Evolutionary conservation across 2,888 invertebrate genomes (phyloP), one percentile per base, ranked within the genome.

Genomic region (Drosophila macrospina): DNA sequence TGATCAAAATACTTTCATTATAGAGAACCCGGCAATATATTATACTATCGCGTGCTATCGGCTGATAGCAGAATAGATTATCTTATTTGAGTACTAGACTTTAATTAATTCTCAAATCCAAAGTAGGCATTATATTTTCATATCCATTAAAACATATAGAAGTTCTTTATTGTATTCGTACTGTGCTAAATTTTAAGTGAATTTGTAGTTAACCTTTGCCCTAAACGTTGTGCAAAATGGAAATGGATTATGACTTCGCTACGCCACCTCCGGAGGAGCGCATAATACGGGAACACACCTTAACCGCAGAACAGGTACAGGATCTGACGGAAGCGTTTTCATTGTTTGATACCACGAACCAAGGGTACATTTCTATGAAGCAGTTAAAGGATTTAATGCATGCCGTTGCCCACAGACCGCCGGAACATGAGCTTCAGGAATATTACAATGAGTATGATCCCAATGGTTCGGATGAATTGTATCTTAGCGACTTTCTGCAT

Each of bases 371-470:
- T 44, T 45, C 70, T 2, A 72, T 86, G 50, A 86, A 80, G 36
- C 26, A 56, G 4, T 32, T 84, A 1, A 70, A 37, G 37, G 59
- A 76, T n/a, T 16, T 78, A 0, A 24, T 84, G 57, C 44, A 48
- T 6, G 67, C 76, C 4, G 70, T 84, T 6, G 86, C 80, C 4
- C 86, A 86, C 13, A 50, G 16, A 2, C 86, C 86, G 5, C 42
- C 73, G 0, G 86, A 83, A 0, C 13, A 69, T 16, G 86, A 84
- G 28, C 7, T 86, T 8, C 65, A 63, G 16, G 80, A 83, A 0
- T 71, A 69, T 15, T 73, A 62, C 6, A 36, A 24, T 7, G 86
- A 83, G 62, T 80, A 74, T 24, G 83, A 84, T 71, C 86, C 86
- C 0, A 56, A 86, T 1, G 8, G 16, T 0, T 59, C 70, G 2